Evolutionary conservation across 2,888 invertebrate species (phyloP).

Genomic region (Torymus auratus): DNA sequence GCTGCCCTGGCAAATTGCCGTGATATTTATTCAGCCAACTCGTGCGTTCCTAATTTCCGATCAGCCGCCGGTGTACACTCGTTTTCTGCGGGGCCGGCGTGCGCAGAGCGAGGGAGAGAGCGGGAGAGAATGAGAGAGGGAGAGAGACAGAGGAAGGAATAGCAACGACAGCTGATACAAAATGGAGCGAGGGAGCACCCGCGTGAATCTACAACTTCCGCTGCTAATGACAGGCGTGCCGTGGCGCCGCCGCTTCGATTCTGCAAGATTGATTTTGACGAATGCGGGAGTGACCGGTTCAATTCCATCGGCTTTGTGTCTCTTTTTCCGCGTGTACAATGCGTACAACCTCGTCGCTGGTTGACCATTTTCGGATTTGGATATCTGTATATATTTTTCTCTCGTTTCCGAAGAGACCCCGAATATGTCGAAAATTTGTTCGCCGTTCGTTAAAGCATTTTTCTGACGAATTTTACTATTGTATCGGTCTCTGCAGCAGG

Average conservation of each 20-base stretch:
- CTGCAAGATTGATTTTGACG: conserved; percentile 40
- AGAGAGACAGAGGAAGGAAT: too few relatives aligned
- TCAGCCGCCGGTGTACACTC: not conserved
- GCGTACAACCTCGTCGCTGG: too few relatives aligned
- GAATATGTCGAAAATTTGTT: too few relatives aligned
- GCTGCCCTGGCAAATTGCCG: conserved; percentile 43
- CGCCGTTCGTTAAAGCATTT: too few relatives aligned
- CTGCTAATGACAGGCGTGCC: conserved; percentile 49
- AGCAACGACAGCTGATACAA: conserved; percentile 23
- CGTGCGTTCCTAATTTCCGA: conserved; percentile 51
- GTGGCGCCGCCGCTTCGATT: not conserved
- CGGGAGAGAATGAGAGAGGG: too few relatives aligned
- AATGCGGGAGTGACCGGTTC: conserved; percentile 7
- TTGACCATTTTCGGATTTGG: too few relatives aligned
- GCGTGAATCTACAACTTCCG: conserved; percentile 39
- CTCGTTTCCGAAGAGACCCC: too few relatives aligned
- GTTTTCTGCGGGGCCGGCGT: not conserved
- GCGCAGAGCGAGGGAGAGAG: not conserved
- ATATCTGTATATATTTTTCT: too few relatives aligned
- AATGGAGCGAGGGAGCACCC: not conserved
- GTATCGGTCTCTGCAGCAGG: too few relatives aligned
- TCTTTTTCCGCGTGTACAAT: too few relatives aligned
- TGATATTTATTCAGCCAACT: conserved; percentile 53
- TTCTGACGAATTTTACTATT: too few relatives aligned
- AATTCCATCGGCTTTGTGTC: conserved; percentile 13